Base-by-base conservation (phyloP, 2,113 vertebrate genomes). In the Panthera leo region DNA sequence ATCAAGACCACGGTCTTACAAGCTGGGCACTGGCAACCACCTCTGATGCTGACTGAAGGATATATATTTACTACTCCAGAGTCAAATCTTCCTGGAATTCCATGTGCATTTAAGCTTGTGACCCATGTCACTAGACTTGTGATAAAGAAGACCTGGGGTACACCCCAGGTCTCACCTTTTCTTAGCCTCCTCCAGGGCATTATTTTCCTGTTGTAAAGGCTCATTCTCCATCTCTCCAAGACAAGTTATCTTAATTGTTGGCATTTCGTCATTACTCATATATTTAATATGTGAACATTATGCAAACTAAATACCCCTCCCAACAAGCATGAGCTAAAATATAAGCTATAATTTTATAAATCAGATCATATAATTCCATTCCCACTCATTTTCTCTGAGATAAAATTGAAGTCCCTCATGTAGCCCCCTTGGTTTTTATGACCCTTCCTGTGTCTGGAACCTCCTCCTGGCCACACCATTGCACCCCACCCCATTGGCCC, bases 91-190 rank as follows among this genome's bases (percentile, higher is more conserved):
- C 73, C 23, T 7, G 4, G 8, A 51, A 75, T 94, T 67, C 18
- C 39, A 78, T 31, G 7, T 85, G 58, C 34, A 31, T 85, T 85
- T 27, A 65, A 93, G 14, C 7, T 79, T 21, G 10, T 61, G 34
- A 51, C 7, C 29, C 13, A 16, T 21, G 31, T 53, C 16, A 16
- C 12, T 79, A 63, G 68, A 58, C 34, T 18, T 85, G 23, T 27
- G 42, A 12, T 36, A 18, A 36, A 63, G n/a, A 42, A 7, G 16
- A 70, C 0, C 0, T 36, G 29, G 25, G 21, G 34, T 6, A n/a
- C 15, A 82, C 10, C 31, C 39, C 14, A 7, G 1, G 0, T 75
- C 42, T 85, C 7, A 53, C 5, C 7, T 63, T 84, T 51, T 71
- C 16, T 4, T n/a, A 79, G 71, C 27, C 10, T 42, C 7, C n/a